Conservation (phyloP, 2,797 vertebrate species). For the Tympanoctomys barrerae region DNA sequence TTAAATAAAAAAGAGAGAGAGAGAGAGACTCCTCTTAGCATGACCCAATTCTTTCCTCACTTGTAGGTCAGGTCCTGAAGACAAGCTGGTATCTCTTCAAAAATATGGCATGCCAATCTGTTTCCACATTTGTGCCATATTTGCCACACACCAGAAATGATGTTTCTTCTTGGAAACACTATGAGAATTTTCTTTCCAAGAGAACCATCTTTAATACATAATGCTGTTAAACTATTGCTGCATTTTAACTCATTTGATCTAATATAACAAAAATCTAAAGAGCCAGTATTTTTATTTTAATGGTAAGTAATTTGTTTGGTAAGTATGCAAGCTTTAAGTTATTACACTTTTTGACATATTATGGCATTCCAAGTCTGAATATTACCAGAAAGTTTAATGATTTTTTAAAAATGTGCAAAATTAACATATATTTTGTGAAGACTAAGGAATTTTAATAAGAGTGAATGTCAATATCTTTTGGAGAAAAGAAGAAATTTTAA, state of each 20-base stretch:
- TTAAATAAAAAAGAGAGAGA: neutral
- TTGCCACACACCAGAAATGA: neutral
- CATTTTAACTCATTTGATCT: neutral
- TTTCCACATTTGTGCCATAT: neutral
- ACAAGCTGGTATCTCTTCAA: neutral
- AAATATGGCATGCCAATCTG: neutral
- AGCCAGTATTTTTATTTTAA: neutral
- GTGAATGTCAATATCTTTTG: neutral
- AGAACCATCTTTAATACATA: neutral
- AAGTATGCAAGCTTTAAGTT: neutral
- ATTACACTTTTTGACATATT: neutral
- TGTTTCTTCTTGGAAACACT: constrained; percentile 4
- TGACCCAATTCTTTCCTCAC: neutral
- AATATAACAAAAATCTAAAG: neutral
- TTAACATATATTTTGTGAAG: neutral
- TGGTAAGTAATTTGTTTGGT: neutral
- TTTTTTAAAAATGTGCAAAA: neutral
- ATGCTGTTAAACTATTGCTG: neutral
- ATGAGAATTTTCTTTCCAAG: neutral
- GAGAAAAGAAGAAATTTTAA: neutral
- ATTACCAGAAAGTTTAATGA: neutral
- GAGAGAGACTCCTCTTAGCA: neutral
- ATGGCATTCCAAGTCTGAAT: neutral
- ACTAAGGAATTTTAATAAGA: neutral
- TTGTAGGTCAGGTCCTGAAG: neutral